These are phyloP conservation scores for Solea solea DNA, from an alignment of 2,113 vertebrate species.

Conservation along the genomic window DNA sequence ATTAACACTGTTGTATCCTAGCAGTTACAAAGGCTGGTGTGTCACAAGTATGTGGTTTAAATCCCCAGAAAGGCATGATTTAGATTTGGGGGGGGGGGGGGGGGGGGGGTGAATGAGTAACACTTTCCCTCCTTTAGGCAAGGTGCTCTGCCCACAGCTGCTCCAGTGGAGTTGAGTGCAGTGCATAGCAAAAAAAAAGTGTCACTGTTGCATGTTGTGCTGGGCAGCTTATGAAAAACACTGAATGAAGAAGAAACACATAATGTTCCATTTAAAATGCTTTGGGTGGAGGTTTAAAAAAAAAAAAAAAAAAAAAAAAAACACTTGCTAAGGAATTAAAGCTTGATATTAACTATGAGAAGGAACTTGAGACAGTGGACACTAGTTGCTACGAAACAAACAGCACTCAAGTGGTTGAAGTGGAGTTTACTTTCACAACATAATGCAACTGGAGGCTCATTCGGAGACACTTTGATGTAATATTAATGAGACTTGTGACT, in stretches of 20 bases:
- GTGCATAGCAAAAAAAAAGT: slow-evolving; percentile 32
- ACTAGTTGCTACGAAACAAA: not conserved
- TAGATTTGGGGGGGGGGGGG: slow-evolving; percentile 33
- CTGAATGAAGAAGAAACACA: slow-evolving; percentile 54
- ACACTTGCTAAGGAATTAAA: slow-evolving; percentile 34
- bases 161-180: slow-evolving; percentile 25
- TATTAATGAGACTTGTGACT: slow-evolving; percentile 76
- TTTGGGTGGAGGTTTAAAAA: slow-evolving; percentile 28
- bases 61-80: slow-evolving; percentile 39
- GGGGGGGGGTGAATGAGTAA: slow-evolving; percentile 56
- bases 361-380: slow-evolving; percentile 21
- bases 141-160: slow-evolving; percentile 60
- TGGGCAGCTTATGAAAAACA: slow-evolving; percentile 45
- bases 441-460: slow-evolving; percentile 34
- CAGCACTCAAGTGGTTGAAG: not conserved
- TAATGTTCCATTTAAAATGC: slow-evolving; percentile 43
- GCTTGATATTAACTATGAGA: slow-evolving; percentile 13
- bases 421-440: slow-evolving; percentile 14
- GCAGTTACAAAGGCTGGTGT: slow-evolving; percentile 25
- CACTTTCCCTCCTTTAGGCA: slow-evolving; percentile 63
- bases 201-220: slow-evolving; percentile 53
- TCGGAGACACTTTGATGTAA: slow-evolving; percentile 62
- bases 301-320: slow-evolving; percentile 50
- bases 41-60: slow-evolving; percentile 37
- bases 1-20: slow-evolving; percentile 9